Evolutionary conservation across 1,140 invertebrate genomes (phyloP).

Genomic region (Triops longicaudatus): DNA sequence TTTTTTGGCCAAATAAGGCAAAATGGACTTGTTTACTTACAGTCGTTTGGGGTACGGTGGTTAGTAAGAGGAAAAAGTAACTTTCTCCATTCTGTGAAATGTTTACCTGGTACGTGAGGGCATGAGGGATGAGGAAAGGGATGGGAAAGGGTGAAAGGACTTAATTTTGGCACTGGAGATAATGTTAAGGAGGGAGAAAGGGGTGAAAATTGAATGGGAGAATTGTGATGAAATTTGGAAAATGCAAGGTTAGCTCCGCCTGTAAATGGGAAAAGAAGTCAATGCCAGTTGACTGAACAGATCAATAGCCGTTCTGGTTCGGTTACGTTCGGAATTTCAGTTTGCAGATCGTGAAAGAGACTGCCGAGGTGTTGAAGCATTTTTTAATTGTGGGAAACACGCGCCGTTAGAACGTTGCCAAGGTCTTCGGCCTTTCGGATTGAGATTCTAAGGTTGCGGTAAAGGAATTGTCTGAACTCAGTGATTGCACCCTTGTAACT

Average conservation of each 20-base stretch:
- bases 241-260: neutral
- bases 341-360: neutral
- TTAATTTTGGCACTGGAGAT: neutral
- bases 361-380: neutral
- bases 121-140: neutral
- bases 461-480: too few species aligned
- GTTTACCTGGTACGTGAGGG: neutral
- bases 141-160: neutral
- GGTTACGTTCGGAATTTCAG: neutral
- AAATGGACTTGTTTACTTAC: neutral
- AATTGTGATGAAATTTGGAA: neutral
- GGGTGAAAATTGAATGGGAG: neutral
- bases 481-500: too few species aligned
- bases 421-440: too few species aligned
- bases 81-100: neutral
- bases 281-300: neutral
- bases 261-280: neutral
- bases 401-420: neutral
- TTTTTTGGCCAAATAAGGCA: neutral
- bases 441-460: too few species aligned
- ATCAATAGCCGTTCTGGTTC: neutral
- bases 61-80: neutral
- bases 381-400: neutral
- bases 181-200: neutral
- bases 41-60: neutral